These are phyloP conservation scores for Trilocha varians DNA, from an alignment of 2,888 invertebrate species.

Conservation along the genomic window DNA sequence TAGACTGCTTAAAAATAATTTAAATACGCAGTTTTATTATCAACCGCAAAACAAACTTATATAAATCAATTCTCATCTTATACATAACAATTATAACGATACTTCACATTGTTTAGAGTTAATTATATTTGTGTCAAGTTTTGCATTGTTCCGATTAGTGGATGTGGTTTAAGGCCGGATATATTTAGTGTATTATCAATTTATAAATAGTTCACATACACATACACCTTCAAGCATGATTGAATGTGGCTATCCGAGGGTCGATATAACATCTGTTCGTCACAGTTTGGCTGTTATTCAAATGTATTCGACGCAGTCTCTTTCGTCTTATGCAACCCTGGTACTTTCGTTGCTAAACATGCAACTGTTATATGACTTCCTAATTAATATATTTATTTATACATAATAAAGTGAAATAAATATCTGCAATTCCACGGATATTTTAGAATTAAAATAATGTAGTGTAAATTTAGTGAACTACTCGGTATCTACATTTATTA, in stretches of 20 bases:
- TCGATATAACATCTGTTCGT: constrained; percentile 46
- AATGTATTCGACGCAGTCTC: constrained; percentile 27
- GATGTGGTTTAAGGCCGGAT: background rate
- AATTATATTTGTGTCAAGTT: background rate
- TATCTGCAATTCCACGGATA: too few species aligned
- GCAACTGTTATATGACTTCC: background rate
- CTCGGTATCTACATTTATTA: too few species aligned
- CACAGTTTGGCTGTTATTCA: constrained; percentile 51
- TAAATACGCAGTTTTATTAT: background rate
- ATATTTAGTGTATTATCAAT: background rate
- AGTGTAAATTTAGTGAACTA: too few species aligned
- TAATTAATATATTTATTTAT: background rate
- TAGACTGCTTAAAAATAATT: too few species aligned
- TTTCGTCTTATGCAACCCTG: constrained; percentile 4
- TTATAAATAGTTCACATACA: constrained; percentile 9
- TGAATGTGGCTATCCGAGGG: constrained; percentile 52
- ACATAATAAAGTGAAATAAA: background rate
- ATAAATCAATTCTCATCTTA: too few species aligned
- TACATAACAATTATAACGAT: too few species aligned
- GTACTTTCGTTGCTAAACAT: background rate
- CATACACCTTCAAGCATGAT: constrained; percentile 56
- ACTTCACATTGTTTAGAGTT: too few species aligned
- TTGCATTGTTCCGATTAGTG: background rate
- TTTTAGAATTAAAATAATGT: too few species aligned
- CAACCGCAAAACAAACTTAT: background rate